Evolutionary conservation across 2,113 vertebrate species (phyloP), one percentile per base, ranked within the genome.

Genomic region (Tenebrosternarchus preto): DNA sequence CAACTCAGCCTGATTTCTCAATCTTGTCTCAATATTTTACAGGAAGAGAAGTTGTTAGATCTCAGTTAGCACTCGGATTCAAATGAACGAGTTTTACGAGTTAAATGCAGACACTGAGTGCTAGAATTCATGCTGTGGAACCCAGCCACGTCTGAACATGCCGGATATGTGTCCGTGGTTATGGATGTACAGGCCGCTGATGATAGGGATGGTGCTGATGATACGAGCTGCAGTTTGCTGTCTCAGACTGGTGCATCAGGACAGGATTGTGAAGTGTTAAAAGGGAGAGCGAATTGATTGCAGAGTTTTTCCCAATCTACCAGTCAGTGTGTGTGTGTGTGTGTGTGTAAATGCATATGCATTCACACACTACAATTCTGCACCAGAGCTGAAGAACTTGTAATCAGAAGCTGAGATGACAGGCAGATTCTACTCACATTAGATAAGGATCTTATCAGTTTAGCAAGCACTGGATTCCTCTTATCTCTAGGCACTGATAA

Each of bases 1-100:
- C n/a, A n/a, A 15, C 22, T 68, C 31, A 27, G 64, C 36, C 76
- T 43, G 55, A 60, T 81, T 67, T 75, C 63, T 27, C 4, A 66
- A 19, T 74, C 24, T 75, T 22, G 56, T 75, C 63, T 27, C 4
- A 66, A 19, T 74, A 19, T 75, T 22, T 74, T 68, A 46, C 43
- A 50, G 43, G 43, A 46, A 46, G n/a, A 64, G 66, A 60, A 74
- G 68, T 85, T 86, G 80, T 84, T 84, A 73, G 61, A 74, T 74
- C 39, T 68, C 83, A 72, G 80, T 86, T 85, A 79, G 81, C 50
- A 77, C 61, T 82, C 43, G 59, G 56, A 82, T 84, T 83, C 57
- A 76, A n/a, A n/a, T n/a, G n/a, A 25, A 8, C 59, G 22, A 0
- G 25, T 61, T 61, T 61, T 61, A 22, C n/a, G 56, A 57, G n/a